Percentiles rank a stretch among this genome's conserved stretches.
Evolutionary conservation across 2,113 vertebrate species (phyloP).

Genomic region (Corvus cornix): DNA sequence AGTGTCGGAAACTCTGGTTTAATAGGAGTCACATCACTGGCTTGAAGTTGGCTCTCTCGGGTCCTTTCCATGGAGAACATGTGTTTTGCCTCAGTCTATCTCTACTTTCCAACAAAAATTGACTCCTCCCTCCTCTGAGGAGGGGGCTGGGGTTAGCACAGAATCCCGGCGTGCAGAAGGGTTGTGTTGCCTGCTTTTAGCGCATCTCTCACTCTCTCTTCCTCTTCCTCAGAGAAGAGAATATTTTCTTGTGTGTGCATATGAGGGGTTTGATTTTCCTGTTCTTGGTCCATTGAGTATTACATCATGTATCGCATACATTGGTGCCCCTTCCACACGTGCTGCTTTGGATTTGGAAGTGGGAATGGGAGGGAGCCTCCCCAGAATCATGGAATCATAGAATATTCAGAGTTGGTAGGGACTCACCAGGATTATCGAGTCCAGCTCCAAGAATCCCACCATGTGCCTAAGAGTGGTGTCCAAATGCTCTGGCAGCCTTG

Average conservation of each 20-base stretch:
- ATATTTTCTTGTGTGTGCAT: not conserved
- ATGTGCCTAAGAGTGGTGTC: not conserved
- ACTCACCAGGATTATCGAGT: no score
- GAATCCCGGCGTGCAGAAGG: not conserved
- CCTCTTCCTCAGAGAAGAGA: not conserved
- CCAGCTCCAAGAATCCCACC: not conserved
- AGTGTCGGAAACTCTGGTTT: not conserved
- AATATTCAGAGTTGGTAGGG: not conserved
- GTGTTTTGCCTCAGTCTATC: not conserved
- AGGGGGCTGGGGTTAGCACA: not conserved
- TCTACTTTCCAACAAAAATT: not conserved
- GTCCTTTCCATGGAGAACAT: not conserved
- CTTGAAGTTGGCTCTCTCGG: not conserved
- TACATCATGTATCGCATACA: not conserved
- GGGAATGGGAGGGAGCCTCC: not conserved
- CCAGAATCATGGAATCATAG: not conserved
- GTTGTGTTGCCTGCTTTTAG: not conserved
- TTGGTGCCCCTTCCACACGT: not conserved
- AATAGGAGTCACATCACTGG: not conserved
- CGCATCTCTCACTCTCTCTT: not conserved
- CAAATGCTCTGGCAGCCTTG: not conserved
- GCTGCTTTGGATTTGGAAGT: not conserved
- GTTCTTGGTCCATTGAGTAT: not conserved
- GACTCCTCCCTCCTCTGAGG: not conserved
- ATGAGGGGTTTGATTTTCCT: accelerated